A percentile compares a stretch with the other conserved stretches of the same genome.
Evolutionary conservation across 2,113 vertebrate species (phyloP).

Genomic region (Smithornis capensis): DNA sequence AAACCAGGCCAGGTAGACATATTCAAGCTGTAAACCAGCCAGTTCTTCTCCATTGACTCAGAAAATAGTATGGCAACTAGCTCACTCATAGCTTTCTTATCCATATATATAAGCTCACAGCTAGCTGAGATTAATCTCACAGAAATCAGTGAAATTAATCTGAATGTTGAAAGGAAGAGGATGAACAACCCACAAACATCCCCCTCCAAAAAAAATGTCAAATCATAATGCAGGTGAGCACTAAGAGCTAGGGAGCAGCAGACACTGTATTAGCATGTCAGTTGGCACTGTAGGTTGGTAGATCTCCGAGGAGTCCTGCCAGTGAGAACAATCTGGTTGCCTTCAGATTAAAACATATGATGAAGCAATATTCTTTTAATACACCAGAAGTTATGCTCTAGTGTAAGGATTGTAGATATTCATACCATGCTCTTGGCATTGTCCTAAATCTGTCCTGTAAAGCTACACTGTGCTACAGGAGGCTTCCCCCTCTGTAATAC

Average conservation of each 20-base stretch:
- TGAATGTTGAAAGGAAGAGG: neutral
- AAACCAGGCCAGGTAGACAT: neutral
- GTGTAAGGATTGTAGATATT: neutral
- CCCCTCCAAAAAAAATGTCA: neutral
- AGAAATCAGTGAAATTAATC: neutral
- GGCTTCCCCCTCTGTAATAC: neutral
- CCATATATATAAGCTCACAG: neutral
- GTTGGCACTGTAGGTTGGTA: neutral
- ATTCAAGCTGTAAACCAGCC: neutral
- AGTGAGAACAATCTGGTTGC: neutral
- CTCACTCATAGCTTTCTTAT: neutral
- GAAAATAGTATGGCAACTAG: neutral
- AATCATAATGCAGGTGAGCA: neutral
- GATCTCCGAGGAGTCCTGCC: neutral
- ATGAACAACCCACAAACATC: neutral
- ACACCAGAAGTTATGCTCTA: neutral
- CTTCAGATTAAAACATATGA: neutral
- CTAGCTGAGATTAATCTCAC: neutral
- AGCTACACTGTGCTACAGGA: neutral
- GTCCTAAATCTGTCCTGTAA: neutral
- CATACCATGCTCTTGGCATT: neutral
- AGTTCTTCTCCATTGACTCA: neutral
- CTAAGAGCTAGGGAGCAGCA: neutral
- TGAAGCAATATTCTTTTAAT: neutral
- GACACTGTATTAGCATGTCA: neutral